Percentiles rank a stretch among this genome's conserved stretches.
phyloP scores from a whole-genome alignment of 2,888 invertebrate species.

The Mythimna vitellina region DNA sequence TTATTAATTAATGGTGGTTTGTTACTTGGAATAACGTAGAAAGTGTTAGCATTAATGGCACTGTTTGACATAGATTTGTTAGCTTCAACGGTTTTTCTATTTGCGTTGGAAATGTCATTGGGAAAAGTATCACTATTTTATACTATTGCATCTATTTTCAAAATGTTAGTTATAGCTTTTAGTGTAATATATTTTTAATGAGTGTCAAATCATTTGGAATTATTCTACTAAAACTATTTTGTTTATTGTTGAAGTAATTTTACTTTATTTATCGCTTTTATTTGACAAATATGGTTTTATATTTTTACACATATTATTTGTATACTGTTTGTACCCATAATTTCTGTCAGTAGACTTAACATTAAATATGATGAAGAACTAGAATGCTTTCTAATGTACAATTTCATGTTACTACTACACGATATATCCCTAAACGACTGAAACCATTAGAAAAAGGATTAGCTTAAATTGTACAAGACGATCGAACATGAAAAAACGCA shows the following conservation, averaged over 20 bases:
- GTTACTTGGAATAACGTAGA: conserved; percentile 35
- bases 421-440: not conserved
- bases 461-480: conserved; percentile 16
- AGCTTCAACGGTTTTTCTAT: conserved; percentile 44
- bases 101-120: conserved; percentile 15
- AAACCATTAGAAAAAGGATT: conserved; percentile 21
- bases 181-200: not conserved
- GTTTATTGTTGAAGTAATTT: not conserved
- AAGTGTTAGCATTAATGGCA: conserved; percentile 31
- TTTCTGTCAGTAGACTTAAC: not conserved
- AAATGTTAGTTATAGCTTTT: not conserved
- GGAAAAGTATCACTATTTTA: conserved; percentile 6
- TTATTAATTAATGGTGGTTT: conserved; percentile 40
- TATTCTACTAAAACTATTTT: not conserved
- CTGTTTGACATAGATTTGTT: conserved; percentile 50
- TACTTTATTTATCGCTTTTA: not conserved
- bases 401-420: not conserved
- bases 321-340: not conserved
- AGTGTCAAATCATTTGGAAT: not conserved
- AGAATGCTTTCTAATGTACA: not conserved
- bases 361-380: not conserved
- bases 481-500: conserved; percentile 32
- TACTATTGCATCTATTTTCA: not conserved
- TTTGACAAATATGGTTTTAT: not conserved
- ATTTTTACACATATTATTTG: not conserved